Percentiles rank a stretch among this genome's conserved stretches.
Conservation (phyloP, 2,888 invertebrate species). For the Drosophila atripex region DNA sequence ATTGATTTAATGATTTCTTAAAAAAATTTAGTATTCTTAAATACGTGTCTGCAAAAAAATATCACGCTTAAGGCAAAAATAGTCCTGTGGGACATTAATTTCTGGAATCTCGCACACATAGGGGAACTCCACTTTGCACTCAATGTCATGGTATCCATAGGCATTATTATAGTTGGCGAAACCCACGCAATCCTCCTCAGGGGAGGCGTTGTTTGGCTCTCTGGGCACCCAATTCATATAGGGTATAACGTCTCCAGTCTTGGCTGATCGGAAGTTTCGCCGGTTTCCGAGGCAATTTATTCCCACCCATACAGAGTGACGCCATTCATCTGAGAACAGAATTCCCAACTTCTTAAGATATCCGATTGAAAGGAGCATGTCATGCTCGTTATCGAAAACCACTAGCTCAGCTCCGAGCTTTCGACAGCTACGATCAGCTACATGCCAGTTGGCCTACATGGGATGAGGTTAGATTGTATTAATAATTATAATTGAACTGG, state of each 20-base stretch:
- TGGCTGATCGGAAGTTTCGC: slow-evolving; percentile 1
- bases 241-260: not conserved
- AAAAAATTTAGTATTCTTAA: not conserved
- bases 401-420: slow-evolving; percentile 1
- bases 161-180: slow-evolving; percentile 9
- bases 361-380: not conserved
- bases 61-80: slow-evolving; percentile 2
- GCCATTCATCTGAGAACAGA: not conserved
- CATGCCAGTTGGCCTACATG: slow-evolving; percentile 10
- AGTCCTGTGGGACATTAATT: not conserved
- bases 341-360: slow-evolving; percentile 8
- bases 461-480: not conserved
- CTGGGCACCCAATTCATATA: not conserved
- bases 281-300: slow-evolving; percentile 12
- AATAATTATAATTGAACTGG: too few species aligned
- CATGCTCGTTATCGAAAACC: not conserved
- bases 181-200: slow-evolving; percentile 26
- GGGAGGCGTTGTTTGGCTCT: slow-evolving; percentile 2
- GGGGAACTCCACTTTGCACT: slow-evolving; percentile 11
- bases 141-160: slow-evolving; percentile 25
- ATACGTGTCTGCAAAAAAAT: not conserved
- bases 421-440: slow-evolving; percentile 19
- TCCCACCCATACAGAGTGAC: slow-evolving; percentile 15
- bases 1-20: not conserved
- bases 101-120: slow-evolving; percentile 6